phyloP scores from a whole-genome alignment of 2,888 invertebrate genomes.

The Adelphocoris suturalis region DNA sequence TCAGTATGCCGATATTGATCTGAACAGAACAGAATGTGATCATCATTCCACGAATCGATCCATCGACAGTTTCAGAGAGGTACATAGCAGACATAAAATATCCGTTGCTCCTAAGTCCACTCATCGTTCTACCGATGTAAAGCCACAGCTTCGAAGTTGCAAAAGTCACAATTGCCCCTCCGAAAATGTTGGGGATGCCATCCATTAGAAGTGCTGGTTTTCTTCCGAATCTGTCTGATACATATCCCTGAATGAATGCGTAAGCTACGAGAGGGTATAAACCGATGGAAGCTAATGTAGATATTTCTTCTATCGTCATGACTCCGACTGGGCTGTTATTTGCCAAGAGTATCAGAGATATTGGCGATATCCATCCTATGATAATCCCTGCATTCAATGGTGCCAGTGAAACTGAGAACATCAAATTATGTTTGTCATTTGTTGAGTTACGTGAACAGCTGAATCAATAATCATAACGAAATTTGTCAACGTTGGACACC shows the following conservation, averaged over 20 bases:
- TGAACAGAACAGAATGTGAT: constrained; percentile 24
- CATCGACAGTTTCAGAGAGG: constrained; percentile 52
- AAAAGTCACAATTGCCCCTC: constrained; percentile 35
- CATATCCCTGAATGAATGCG: background rate
- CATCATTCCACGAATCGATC: constrained; percentile 55
- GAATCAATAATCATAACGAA: too few relatives aligned
- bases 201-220: background rate
- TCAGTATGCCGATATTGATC: constrained; percentile 30
- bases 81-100: constrained; percentile 43
- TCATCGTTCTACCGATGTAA: constrained; percentile 21
- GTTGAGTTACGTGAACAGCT: too few relatives aligned
- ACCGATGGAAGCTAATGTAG: background rate
- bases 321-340: constrained; percentile 41
- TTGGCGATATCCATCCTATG: constrained; percentile 41
- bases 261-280: background rate
- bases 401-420: constrained; percentile 21
- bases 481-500: too few relatives aligned
- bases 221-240: constrained; percentile 10
- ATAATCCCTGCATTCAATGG: constrained; percentile 35
- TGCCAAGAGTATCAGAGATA: background rate
- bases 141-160: background rate
- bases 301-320: constrained; percentile 20
- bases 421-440: background rate
- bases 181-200: background rate
- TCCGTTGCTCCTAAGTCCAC: constrained; percentile 5